Conservation (phyloP, 2,113 vertebrate genomes). For the Hyperopisus bebe region DNA sequence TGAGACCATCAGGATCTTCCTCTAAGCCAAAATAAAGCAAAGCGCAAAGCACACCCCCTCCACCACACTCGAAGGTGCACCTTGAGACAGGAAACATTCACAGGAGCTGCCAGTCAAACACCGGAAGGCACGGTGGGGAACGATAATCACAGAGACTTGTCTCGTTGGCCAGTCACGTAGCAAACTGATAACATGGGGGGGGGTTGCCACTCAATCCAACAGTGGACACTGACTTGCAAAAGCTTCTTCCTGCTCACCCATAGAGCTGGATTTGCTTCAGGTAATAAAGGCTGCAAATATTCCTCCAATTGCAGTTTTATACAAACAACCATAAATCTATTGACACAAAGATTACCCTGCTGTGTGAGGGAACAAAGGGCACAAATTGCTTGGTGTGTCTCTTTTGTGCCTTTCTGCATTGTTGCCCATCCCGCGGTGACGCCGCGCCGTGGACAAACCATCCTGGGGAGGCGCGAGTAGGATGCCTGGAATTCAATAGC, state of each 20-base stretch:
- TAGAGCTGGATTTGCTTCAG: background rate
- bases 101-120: background rate
- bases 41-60: background rate
- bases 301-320: background rate
- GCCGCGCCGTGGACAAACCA: background rate
- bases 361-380: background rate
- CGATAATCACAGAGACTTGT: background rate
- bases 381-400: background rate
- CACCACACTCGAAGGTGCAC: background rate
- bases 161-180: background rate
- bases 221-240: background rate
- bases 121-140: background rate
- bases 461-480: background rate
- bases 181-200: too few relatives aligned
- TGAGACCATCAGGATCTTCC: background rate
- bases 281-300: background rate
- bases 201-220: too few relatives aligned
- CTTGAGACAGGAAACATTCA: background rate
- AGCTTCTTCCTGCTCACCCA: background rate
- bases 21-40: background rate
- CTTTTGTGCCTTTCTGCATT: background rate
- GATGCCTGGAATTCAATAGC: background rate
- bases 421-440: background rate
- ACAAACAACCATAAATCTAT: conserved; percentile 17
- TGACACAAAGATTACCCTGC: background rate